Evolutionary conservation across 2,888 invertebrate species (phyloP), one percentile per base, ranked within the genome.

Genomic region (Scotopteryx bipunctaria): DNA sequence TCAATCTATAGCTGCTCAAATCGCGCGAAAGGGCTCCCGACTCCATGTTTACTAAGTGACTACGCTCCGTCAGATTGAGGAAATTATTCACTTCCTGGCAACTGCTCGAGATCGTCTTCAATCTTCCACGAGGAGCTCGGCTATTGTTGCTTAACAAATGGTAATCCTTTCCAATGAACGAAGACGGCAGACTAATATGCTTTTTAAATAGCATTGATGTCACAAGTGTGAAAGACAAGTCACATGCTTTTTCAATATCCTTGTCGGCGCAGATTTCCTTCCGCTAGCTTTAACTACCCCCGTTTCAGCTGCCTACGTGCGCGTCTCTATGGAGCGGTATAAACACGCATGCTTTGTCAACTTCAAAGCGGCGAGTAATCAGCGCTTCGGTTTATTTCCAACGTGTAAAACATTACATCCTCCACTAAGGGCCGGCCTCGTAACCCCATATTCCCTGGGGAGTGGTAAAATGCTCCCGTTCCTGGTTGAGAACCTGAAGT

Each of bases 1-100:
- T 57, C 72, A 68, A 73, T 75, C 72, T 69, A 71, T 72, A 69
- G 68, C 69, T 63, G 66, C 67, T 69, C 68, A 69, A 73, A 75
- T 70, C 71, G 69, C 68, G 66, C 63, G 65, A 71, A 69, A 71
- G 72, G 59, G 58, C 58, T 60, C 60, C 61, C 53, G 52, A 58
- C 58, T 64, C 48, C 64, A 63, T 68, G 62, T 66, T 64, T 68
- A 66, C 66, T 62, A 67, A 64, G 60, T 61, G 59, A 52, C 53
- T 49, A 51, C 42, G 35, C 55, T 53, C 48, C 31, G 47, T 46
- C 38, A 50, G 42, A 57, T 60, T 59, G 54, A 59, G 61, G 58
- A 60, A 61, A 63, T 61, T 61, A 59, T 58, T 52, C 54, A 45
- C 59, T 57, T 63, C 63, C 63, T 60, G 58, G 47, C 57, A 43